Conservation (phyloP, 2,113 vertebrate species). For the Machaerirhynchus nigripectus region DNA sequence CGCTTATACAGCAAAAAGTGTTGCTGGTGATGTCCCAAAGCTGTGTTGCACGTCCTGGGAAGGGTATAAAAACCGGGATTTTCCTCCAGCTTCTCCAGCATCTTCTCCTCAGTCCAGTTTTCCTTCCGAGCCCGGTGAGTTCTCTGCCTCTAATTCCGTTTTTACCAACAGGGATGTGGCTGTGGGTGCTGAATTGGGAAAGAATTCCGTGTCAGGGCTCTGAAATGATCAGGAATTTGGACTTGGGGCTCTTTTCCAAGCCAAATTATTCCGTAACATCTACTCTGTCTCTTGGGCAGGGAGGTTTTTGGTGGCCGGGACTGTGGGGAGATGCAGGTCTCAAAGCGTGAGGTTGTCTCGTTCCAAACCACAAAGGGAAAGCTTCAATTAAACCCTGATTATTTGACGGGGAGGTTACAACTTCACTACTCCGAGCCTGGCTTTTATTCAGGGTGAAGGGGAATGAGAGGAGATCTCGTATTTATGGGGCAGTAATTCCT, state of each 20-base stretch:
- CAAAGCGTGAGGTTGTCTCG: neutral
- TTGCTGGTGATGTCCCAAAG: neutral
- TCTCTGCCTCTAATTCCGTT: neutral
- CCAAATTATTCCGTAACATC: neutral
- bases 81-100: neutral
- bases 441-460: neutral
- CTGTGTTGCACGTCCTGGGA: neutral
- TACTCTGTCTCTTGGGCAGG: neutral
- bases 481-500: neutral
- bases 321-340: rapidly evolving
- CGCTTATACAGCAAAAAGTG: slow-evolving; percentile 49
- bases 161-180: neutral
- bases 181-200: rapidly evolving
- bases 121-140: neutral
- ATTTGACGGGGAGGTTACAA: neutral
- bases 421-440: neutral
- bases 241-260: neutral
- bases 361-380: neutral
- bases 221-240: rapidly evolving
- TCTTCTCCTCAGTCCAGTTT: neutral
- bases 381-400: neutral
- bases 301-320: neutral
- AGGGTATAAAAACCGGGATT: neutral
- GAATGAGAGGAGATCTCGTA: neutral
- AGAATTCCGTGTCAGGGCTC: neutral